These are phyloP conservation scores for Sebastes trivittatus DNA, from an alignment of 2,797 vertebrate species.

Conservation along the genomic window DNA sequence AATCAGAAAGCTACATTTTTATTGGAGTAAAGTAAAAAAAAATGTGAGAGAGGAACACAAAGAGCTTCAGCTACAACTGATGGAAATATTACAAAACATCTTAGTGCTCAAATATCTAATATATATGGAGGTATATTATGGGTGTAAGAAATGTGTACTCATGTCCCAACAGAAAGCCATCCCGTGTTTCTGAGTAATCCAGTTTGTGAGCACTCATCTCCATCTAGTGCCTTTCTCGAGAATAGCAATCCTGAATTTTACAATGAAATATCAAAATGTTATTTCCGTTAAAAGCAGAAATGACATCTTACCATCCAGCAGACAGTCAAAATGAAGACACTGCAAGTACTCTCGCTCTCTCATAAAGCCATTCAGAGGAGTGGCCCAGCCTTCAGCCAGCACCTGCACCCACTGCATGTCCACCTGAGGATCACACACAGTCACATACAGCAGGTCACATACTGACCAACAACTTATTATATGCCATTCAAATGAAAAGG, in stretches of 20 bases:
- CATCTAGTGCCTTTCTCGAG: slow-evolving; percentile 53
- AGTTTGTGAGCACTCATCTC: slow-evolving; percentile 36
- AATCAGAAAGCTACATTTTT: not conserved
- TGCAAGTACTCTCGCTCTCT: slow-evolving; percentile 96
- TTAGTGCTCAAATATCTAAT: not conserved
- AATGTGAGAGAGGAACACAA: not conserved
- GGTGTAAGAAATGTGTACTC: not conserved
- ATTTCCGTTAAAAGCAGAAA: not conserved
- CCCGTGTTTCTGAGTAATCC: not conserved
- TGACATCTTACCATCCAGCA: slow-evolving; percentile 90
- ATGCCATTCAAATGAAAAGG: not conserved
- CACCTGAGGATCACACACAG: slow-evolving; percentile 82
- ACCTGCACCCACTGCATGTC: slow-evolving; percentile 99
- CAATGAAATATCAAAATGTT: not conserved
- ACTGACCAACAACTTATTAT: not conserved
- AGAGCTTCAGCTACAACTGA: not conserved
- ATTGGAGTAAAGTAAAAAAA: not conserved
- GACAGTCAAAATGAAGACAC: slow-evolving; percentile 98
- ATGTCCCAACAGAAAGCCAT: not conserved
- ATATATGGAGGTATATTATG: not conserved
- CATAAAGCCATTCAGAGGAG: slow-evolving; percentile 97
- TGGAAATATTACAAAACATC: not conserved
- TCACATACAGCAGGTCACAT: not conserved
- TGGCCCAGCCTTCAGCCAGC: slow-evolving; percentile 98
- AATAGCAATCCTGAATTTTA: not conserved